These are phyloP conservation scores for Protosalanx chinensis DNA, from an alignment of 2,797 vertebrate species.

Conservation along the genomic window DNA sequence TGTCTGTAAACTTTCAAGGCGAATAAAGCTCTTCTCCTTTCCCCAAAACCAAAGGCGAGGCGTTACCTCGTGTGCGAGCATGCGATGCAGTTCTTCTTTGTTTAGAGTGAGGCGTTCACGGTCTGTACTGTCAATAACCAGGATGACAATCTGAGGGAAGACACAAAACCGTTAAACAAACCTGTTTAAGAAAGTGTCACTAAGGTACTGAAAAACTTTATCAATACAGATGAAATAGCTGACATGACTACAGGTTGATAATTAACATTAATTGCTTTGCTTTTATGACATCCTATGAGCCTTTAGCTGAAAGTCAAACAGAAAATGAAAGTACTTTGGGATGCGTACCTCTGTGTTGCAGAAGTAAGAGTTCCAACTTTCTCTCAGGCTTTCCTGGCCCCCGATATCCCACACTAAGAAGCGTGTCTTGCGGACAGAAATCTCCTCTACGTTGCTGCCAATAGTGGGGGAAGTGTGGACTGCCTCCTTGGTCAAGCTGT, in stretches of 20 bases:
- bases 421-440: slow-evolving; percentile 75
- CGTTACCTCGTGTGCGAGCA: slow-evolving; percentile 83
- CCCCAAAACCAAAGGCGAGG: not conserved
- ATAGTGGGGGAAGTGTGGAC: slow-evolving; percentile 83
- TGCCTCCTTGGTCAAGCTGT: slow-evolving; percentile 81
- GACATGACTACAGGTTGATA: not conserved
- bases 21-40: not conserved
- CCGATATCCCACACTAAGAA: slow-evolving; percentile 88
- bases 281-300: not conserved
- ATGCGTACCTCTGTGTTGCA: slow-evolving; percentile 79
- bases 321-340: not conserved
- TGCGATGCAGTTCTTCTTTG: slow-evolving; percentile 79
- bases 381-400: slow-evolving; percentile 79
- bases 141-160: slow-evolving; percentile 77
- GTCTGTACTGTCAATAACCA: slow-evolving; percentile 87
- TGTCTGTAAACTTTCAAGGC: not conserved
- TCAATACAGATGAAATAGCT: slow-evolving; percentile 5
- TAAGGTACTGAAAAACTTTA: slow-evolving; percentile 4
- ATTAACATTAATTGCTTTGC: not conserved
- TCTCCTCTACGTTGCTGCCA: slow-evolving; percentile 85
- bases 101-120: slow-evolving; percentile 75
- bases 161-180: not conserved
- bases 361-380: slow-evolving; percentile 81
- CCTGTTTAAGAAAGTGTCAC: not conserved
- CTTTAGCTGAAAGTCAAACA: not conserved